Evolutionary conservation across 2,113 vertebrate genomes (phyloP).

Genomic region (Desmodus rotundus): DNA sequence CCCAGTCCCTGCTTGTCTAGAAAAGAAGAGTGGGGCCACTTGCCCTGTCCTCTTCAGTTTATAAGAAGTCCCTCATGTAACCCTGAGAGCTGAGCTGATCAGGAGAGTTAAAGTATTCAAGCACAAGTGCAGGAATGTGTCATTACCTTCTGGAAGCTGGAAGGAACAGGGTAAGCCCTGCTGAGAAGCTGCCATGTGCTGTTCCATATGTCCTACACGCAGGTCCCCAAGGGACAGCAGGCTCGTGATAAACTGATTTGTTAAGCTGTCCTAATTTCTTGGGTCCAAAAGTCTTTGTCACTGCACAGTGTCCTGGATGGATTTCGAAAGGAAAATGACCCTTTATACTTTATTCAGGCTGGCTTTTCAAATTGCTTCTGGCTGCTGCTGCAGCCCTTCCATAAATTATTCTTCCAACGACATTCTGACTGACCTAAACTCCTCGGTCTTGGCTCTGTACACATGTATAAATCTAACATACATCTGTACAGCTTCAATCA

Average conservation of each 20-base stretch:
- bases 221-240: not conserved
- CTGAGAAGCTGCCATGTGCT: not conserved
- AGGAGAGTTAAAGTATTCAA: not conserved
- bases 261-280: not conserved
- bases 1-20: not conserved
- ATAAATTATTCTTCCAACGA: slow-evolving; percentile 28
- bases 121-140: not conserved
- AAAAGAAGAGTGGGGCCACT: not conserved
- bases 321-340: slow-evolving; percentile 63
- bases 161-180: not conserved
- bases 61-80: not conserved
- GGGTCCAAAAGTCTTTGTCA: not conserved
- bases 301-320: slow-evolving; percentile 31
- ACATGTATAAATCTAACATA: slow-evolving; percentile 66
- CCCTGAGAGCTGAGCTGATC: not conserved
- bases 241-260: not conserved
- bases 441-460: not conserved
- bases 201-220: not conserved
- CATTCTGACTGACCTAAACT: not conserved
- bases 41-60: fast-evolving
- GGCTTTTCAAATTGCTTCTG: not conserved
- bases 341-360: not conserved
- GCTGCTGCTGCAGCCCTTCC: not conserved
- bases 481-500: slow-evolving; percentile 54
- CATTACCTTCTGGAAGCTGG: not conserved